phyloP scores from a whole-genome alignment of 1,140 invertebrate species.

The Pteromalus puparum region DNA sequence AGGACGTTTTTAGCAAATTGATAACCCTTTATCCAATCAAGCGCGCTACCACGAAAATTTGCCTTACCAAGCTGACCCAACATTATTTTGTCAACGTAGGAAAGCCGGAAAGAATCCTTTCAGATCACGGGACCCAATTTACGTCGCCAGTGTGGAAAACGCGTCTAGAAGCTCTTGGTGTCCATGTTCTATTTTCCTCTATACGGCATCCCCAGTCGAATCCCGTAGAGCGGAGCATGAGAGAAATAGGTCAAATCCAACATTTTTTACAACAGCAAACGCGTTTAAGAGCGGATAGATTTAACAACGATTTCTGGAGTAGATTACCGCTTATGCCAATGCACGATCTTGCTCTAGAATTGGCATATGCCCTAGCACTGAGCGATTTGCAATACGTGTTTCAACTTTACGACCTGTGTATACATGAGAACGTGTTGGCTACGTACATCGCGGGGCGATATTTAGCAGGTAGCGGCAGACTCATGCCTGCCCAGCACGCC shows the following conservation, averaged over 20 bases:
- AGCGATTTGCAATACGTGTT: no score
- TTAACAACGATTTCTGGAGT: no score
- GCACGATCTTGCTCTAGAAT: no score
- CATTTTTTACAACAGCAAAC: no score
- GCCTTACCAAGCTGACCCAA: background rate
- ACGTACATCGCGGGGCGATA: no score
- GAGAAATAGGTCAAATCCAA: conserved; percentile 26
- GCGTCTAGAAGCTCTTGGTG: conserved; percentile 42
- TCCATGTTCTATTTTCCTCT: conserved; percentile 54
- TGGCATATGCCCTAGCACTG: no score
- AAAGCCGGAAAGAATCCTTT: conserved; percentile 36
- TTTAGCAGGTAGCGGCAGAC: no score
- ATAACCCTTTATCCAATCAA: conserved; percentile 53
- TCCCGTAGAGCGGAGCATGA: background rate
- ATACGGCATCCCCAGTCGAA: conserved; percentile 31
- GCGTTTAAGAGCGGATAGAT: no score
- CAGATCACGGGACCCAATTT: conserved; percentile 52
- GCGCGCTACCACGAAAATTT: background rate
- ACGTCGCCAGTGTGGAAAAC: conserved; percentile 36
- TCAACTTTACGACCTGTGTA: no score
- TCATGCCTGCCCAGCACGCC: no score
- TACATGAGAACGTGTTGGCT: no score
- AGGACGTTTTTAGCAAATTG: conserved; percentile 65
- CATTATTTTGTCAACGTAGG: background rate
- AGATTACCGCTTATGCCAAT: no score